phyloP scores from a whole-genome alignment of 2,888 invertebrate genomes.

The Parnassius mnemosyne region DNA sequence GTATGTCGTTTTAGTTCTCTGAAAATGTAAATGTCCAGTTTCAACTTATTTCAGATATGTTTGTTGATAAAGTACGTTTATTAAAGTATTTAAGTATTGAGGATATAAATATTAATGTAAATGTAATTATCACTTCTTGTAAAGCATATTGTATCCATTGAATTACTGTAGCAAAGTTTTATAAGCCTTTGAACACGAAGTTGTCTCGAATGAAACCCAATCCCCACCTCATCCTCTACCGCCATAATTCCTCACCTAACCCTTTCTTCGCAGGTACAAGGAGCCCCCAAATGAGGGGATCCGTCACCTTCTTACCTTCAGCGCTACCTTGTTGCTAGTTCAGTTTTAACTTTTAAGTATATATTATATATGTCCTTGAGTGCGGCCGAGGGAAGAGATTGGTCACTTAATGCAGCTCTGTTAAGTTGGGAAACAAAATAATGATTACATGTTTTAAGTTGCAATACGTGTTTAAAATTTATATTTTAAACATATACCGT shows the following conservation, averaged over 20 bases:
- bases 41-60: not conserved
- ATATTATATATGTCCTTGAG: not conserved
- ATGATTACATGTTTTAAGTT: no score
- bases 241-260: not conserved
- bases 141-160: no score
- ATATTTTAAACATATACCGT: no score
- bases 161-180: no score
- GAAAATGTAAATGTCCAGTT: not conserved
- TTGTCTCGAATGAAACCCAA: not conserved
- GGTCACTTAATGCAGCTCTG: no score
- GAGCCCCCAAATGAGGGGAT: slow-evolving; percentile 4
- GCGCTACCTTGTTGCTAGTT: slow-evolving; percentile 4
- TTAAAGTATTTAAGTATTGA: slow-evolving; percentile 1
- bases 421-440: no score
- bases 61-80: not conserved
- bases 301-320: not conserved
- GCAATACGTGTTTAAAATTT: no score
- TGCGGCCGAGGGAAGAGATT: slow-evolving; percentile 1
- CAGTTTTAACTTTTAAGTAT: not conserved
- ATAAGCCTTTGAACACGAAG: not conserved
- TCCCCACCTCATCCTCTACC: slow-evolving; percentile 5
- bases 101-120: not conserved
- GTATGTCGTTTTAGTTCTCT: no score
- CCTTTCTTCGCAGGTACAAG: slow-evolving; percentile 14
- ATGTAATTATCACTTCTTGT: not conserved